Base-by-base conservation (phyloP, 2,797 vertebrate genomes). In the Smutsia gigantea region DNA sequence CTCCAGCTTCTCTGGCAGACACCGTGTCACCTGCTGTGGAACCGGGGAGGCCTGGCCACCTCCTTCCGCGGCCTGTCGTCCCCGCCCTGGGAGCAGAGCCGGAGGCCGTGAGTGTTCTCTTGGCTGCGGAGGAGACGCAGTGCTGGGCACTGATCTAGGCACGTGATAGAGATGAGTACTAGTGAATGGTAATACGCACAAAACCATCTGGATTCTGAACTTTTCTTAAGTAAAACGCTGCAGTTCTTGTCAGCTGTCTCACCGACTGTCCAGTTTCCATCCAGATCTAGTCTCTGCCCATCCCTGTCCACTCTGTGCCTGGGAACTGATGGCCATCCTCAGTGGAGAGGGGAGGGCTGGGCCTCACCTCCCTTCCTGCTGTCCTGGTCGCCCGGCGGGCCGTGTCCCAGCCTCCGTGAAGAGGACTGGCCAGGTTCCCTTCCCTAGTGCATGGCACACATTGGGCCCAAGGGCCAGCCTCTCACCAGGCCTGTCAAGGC, bases 101-200 rank as follows among this genome's bases (percentile, higher is more conserved):
- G 31, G 4, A 2, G 9, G 39, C 4, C 15, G 1, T 3, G 39
- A 39, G 2, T 5, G 14, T 59, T 59, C 46, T 15, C 63, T 23
- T 25, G 17, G 13, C 34, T 25, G 59, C 2, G 6, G 63, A 31
- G 27, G 55, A 69, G 69, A 51, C 39, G 37, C 31, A 27, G 1
- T n/a, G 25, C 2, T 3, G 2, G n/a, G 21, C 49, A 1, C 34
- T 7, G 15, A 34, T 7, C 27, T 59, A 86, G 85, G 59, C 15
- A 59, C n/a, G 0, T 69, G 17, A 19, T 8, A 8, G n/a, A 12
- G 25, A 15, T 13, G 66, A 39, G 12, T 13, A 0, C 1, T 6
- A 27, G 69, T 31, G 23, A 51, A 42, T 19, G 18, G n/a, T 1
- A 8, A 17, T n/a, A 42, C 27, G 31, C 63, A 42, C 49, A 6